Percentiles rank a stretch among this genome's conserved stretches.
Evolutionary conservation across 1,140 invertebrate genomes (phyloP).

Genomic region (Plodia interpunctella): DNA sequence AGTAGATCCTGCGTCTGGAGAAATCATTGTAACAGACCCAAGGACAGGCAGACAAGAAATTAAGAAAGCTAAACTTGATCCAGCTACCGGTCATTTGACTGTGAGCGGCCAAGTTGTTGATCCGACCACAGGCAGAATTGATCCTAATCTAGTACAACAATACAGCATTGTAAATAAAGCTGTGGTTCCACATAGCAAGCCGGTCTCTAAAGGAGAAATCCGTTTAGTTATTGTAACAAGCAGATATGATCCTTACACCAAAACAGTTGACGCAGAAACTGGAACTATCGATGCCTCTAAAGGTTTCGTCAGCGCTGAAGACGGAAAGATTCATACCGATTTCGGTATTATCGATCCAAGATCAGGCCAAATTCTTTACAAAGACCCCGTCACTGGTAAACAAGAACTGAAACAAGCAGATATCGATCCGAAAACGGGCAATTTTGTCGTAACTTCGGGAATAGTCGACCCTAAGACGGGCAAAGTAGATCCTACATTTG

Average conservation of each 20-base stretch:
- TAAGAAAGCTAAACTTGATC: constrained; percentile 77
- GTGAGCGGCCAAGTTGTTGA: constrained; percentile 78
- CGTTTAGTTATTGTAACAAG: constrained; percentile 79
- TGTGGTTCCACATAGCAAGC: constrained; percentile 70
- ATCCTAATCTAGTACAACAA: constrained; percentile 78
- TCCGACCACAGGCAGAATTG: constrained; percentile 80
- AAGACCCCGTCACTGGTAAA: constrained; percentile 78
- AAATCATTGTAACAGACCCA: constrained; percentile 75
- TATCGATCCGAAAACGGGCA: constrained; percentile 77
- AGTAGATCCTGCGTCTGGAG: constrained; percentile 75
- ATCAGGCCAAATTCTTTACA: constrained; percentile 75
- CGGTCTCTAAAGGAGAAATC: constrained; percentile 69
- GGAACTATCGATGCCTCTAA: constrained; percentile 76
- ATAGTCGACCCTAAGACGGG: constrained; percentile 78
- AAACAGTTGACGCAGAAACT: constrained; percentile 75
- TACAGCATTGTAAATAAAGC: constrained; percentile 77
- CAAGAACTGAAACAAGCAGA: constrained; percentile 78
- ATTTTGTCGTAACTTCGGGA: constrained; percentile 75
- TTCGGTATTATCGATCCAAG: constrained; percentile 79
- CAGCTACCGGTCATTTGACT: constrained; percentile 77
- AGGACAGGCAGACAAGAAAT: constrained; percentile 73
- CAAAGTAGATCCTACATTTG: constrained; percentile 72
- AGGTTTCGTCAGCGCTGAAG: constrained; percentile 77
- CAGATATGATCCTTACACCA: constrained; percentile 77
- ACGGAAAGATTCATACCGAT: constrained; percentile 79